Base-by-base conservation (phyloP, 2,113 vertebrate species). In the Brachyistius frenatus region DNA sequence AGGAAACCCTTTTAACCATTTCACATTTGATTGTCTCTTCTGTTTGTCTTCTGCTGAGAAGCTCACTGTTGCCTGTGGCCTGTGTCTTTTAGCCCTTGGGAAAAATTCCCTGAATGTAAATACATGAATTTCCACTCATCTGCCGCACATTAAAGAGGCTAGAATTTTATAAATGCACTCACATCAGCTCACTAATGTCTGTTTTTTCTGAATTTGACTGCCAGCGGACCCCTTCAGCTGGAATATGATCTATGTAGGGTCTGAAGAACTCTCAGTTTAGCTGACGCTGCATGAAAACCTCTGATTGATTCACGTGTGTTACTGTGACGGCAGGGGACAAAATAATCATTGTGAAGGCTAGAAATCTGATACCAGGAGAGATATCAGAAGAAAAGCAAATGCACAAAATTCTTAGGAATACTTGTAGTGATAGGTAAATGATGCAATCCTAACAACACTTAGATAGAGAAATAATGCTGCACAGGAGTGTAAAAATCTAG, bases 111-210 rank as follows among this genome's bases (percentile, higher is more conserved):
- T 61, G 50, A 76, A 73, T 88, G 74, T 73, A 77, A 78, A 62
- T 79, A 70, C 65, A 61, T 67, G 69, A 41, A 56, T 85, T 79
- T 84, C 68, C 74, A 61, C 72, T 80, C 75, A 85, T 87, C 75
- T 85, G 81, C 81, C 75, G 52, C 74, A 79, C 64, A 81, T 87
- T 91, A 80, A 64, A 49, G 41, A 37, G 35, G 31, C 67, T 79
- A 65, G 61, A 76, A 58, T 73, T 87, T 79, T 68, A 65, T 69
- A n/a, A 78, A 75, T 62, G 44, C 71, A 33, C 85, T 79, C 65
- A 66, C 73, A 69, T 80, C 78, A 75, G 73, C 73, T 63, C 78
- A 73, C 57, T 33, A 36, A 58, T 86, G 68, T 82, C 73, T 73
- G 53, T 16, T 56, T 52, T 76, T 52, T 69, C 52, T 77, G 61